Evolutionary conservation across 2,113 vertebrate species (phyloP), one percentile per base, ranked within the genome.

Genomic region (Paracanthobrama guichenoti): DNA sequence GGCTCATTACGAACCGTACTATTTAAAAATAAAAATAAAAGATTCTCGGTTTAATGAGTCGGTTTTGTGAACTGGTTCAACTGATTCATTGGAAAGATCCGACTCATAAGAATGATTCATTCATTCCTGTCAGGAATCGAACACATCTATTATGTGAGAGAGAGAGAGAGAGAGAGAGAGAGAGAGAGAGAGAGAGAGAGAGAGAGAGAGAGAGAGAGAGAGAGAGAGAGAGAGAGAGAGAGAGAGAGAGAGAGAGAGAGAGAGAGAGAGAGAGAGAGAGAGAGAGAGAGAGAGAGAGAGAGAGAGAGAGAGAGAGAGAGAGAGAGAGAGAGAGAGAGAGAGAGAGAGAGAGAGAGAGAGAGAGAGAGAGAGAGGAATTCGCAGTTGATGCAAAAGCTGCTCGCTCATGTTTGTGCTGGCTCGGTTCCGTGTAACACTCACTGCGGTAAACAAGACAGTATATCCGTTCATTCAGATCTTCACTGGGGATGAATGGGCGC

Each of bases 371-470:
- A 8, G 48, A 39, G 24, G 75, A 73, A 55, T 12, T 42, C n/a
- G 35, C 62, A 69, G 60, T 28, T 86, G 66, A 76, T 46, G 55
- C 22, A 79, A 64, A 57, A 26, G 48, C 84, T 48, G n/a, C 71
- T 59, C 18, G 48, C 28, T 71, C 67, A 11, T 28, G 48, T 76
- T 46, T 14, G 62, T 78, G 48, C 53, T 55, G 18, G 53, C 53
- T 55, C 53, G 53, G 6, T 55, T 62, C 59, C 22, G 44, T 20
- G 24, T 26, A 73, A 39, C 46, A 10, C 28, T 57, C 74, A 44
- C 55, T 73, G 26, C 42, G 12, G 6, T 80, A 84, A 79, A 79
- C 53, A 59, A 18, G 22, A 20, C 46, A 1, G 6, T n/a, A 8
- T 14, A 77, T 57, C 10, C 9, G n/a, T 74, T 57, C 18, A 22